Evolutionary conservation across 2,888 invertebrate species (phyloP).

Genomic region (Eledone cirrhosa): DNA sequence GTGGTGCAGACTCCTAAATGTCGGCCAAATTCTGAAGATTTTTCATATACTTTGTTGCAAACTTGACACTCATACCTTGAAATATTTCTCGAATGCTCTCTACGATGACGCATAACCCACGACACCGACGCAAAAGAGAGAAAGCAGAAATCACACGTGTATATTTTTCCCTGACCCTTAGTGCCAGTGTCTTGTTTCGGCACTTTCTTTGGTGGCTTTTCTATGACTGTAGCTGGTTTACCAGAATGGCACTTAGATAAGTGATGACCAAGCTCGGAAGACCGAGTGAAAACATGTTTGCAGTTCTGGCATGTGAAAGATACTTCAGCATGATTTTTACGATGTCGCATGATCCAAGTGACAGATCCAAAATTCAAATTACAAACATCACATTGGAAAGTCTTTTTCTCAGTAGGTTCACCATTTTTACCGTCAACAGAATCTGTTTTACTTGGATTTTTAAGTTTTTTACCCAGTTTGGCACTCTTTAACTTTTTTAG

Average conservation of each 20-base stretch:
- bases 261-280: conserved; percentile 18
- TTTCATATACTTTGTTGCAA: background rate
- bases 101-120: conserved; percentile 22
- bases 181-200: background rate
- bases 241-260: background rate
- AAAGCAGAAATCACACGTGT: background rate
- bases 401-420: background rate
- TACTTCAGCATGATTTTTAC: background rate
- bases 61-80: conserved; percentile 3
- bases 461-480: no score
- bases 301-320: background rate
- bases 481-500: no score
- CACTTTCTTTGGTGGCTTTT: background rate
- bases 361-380: background rate
- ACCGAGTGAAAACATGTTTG: background rate
- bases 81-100: background rate
- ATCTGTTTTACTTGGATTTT: no score
- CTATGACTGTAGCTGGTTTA: background rate
- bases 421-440: no score
- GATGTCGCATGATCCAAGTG: conserved; percentile 15
- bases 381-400: background rate
- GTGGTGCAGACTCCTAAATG: background rate
- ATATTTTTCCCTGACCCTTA: background rate
- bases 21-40: conserved; percentile 12
- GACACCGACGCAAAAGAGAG: conserved; percentile 10